Percentiles rank a stretch among this genome's conserved stretches.
These are phyloP conservation scores for Beris morrisii DNA, from an alignment of 2,888 invertebrate genomes.

Conservation along the genomic window DNA sequence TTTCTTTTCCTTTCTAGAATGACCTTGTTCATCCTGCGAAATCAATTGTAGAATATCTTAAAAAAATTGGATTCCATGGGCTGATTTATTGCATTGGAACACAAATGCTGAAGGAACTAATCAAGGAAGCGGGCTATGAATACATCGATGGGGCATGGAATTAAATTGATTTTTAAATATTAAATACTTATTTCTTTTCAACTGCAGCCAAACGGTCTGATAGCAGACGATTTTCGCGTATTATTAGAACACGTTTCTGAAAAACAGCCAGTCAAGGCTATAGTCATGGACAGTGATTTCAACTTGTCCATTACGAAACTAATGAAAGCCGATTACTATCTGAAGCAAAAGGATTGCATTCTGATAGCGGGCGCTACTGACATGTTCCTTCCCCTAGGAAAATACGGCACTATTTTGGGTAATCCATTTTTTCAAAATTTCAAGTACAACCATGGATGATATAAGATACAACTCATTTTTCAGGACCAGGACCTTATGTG, in stretches of 20 bases:
- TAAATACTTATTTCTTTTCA: background rate
- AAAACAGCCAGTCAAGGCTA: constrained; percentile 54
- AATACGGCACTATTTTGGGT: constrained; percentile 50
- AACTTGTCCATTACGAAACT: constrained; percentile 57
- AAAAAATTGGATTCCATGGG: constrained; percentile 57
- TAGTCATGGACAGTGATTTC: constrained; percentile 58
- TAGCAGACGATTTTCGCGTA: constrained; percentile 43
- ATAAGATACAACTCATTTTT: background rate
- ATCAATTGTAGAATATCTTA: constrained; percentile 57
- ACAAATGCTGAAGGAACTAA: constrained; percentile 46
- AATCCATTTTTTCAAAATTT: constrained; percentile 12
- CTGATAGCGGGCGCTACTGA: constrained; percentile 57
- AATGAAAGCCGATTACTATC: constrained; percentile 55
- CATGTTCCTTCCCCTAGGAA: constrained; percentile 48
- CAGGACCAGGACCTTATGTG: constrained; percentile 52
- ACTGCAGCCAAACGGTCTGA: constrained; percentile 40
- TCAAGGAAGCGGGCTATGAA: constrained; percentile 56
- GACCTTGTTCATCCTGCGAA: constrained; percentile 55
- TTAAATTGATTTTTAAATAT: background rate
- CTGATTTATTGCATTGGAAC: constrained; percentile 57
- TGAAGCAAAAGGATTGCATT: constrained; percentile 56
- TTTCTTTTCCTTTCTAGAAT: constrained; percentile 34
- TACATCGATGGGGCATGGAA: constrained; percentile 52
- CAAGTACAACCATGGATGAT: background rate
- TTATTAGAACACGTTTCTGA: constrained; percentile 47